Evolutionary conservation across 2,888 invertebrate species (phyloP).

Genomic region (Julus scanicus): DNA sequence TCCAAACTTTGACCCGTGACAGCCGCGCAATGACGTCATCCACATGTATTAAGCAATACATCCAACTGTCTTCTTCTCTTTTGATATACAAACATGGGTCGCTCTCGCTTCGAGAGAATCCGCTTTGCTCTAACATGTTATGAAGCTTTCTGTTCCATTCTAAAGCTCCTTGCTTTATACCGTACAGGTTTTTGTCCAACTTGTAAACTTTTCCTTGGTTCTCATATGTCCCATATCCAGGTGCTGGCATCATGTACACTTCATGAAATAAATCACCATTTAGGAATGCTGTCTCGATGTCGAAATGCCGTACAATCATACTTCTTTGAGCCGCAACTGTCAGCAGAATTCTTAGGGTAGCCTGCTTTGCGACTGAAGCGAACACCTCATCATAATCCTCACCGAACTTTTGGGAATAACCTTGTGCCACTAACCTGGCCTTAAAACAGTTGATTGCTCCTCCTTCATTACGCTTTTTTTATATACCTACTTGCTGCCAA

Average conservation of each 20-base stretch:
- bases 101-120: background rate
- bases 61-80: background rate
- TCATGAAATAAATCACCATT: background rate
- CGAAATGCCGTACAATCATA: background rate
- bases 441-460: background rate
- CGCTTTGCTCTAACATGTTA: background rate
- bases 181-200: background rate
- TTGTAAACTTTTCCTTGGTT: background rate
- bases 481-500: too few relatives aligned
- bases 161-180: background rate
- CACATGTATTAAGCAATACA: background rate
- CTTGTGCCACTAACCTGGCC: background rate
- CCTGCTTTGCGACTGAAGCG: background rate
- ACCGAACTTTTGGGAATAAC: background rate
- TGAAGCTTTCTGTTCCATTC: background rate
- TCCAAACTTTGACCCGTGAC: background rate
- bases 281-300: background rate
- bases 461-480: too few relatives aligned
- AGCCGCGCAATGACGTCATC: background rate
- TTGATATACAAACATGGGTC: background rate
- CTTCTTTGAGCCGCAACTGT: background rate
- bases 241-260: background rate
- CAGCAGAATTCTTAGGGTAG: background rate
- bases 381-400: background rate
- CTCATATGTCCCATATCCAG: background rate